These are phyloP conservation scores for Paramuricea clavata DNA, from an alignment of 92 coral and sea anemone species.

Conservation along the genomic window DNA sequence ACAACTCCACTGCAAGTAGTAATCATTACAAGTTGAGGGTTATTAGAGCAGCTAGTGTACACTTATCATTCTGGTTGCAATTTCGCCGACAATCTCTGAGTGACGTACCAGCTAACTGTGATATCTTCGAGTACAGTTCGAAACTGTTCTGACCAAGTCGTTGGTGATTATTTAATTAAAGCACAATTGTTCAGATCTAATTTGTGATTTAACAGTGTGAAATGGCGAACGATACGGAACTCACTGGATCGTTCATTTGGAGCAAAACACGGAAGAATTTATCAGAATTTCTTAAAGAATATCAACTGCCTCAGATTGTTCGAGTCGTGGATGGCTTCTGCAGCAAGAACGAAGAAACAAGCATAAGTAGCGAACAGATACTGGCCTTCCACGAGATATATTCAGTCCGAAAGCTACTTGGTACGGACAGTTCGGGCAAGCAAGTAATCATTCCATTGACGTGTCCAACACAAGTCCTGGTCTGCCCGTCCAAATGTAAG, in stretches of 20 bases:
- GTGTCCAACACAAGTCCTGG: constrained; percentile 82
- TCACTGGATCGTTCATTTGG: constrained; percentile 75
- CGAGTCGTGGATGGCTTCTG: constrained; percentile 89
- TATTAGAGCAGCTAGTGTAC: too few species aligned
- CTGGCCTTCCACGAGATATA: constrained; percentile 76
- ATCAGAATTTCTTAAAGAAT: constrained; percentile 78
- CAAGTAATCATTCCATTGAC: constrained; percentile 79
- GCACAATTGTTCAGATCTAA: neutral
- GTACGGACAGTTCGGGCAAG: constrained; percentile 74
- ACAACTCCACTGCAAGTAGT: too few species aligned
- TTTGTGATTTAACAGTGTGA: neutral
- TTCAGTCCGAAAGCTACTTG: constrained; percentile 77
- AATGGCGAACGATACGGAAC: neutral
- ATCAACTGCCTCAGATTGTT: constrained; percentile 85
- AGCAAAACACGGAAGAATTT: constrained; percentile 77
- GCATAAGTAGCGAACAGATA: constrained; percentile 88
- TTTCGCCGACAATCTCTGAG: too few species aligned
- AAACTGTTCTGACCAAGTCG: too few species aligned
- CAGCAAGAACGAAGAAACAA: constrained; percentile 91
- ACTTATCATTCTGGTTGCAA: too few species aligned
- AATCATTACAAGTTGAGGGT: too few species aligned
- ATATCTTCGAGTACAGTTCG: too few species aligned
- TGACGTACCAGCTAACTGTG: too few species aligned
- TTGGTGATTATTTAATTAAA: neutral
- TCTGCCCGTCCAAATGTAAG: constrained; percentile 66